Evolutionary conservation across 2,797 vertebrate genomes (phyloP).

Genomic region (Fringilla coelebs): DNA sequence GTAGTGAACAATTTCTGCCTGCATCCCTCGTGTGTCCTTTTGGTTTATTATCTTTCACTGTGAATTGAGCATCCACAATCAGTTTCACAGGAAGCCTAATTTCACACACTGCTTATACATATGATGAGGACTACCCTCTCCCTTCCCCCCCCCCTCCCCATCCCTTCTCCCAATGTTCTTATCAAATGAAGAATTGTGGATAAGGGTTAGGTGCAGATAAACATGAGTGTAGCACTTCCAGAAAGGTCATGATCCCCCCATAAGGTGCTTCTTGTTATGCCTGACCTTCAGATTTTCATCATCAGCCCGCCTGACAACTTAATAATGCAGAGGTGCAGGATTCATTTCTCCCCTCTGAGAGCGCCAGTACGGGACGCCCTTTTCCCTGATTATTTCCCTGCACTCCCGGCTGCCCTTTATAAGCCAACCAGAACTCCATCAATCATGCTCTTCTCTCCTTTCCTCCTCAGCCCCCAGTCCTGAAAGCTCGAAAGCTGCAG

Average conservation of each 20-base stretch:
- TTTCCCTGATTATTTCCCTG: conserved; percentile 96
- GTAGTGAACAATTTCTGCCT: conserved; percentile 81
- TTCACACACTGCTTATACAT: conserved; percentile 82
- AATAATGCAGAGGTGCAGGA: conserved; percentile 91
- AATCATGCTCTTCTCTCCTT: conserved; percentile 88
- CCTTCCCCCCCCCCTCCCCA: neutral
- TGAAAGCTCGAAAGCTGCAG: conserved; percentile 71
- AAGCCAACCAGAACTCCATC: conserved; percentile 97
- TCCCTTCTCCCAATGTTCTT: conserved; percentile 82
- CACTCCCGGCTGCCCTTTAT: conserved; percentile 96
- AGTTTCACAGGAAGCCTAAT: conserved; percentile 95
- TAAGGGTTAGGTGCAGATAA: conserved; percentile 99
- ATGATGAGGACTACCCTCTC: conserved; percentile 80
- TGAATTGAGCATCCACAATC: conserved; percentile 86
- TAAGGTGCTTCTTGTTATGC: conserved; percentile 98
- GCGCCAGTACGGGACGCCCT: conserved; percentile 88
- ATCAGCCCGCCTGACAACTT: conserved; percentile 92
- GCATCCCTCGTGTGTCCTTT: conserved; percentile 86
- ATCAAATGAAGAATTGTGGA: conserved; percentile 99
- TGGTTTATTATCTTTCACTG: conserved; percentile 96
- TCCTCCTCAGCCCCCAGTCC: conserved; percentile 77
- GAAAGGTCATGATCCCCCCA: conserved; percentile 92
- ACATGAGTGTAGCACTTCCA: conserved; percentile 95
- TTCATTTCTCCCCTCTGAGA: conserved; percentile 87
- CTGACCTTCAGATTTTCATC: conserved; percentile 99